Percentiles rank a stretch among this genome's conserved stretches.
These are phyloP conservation scores for Adineta ricciae DNA, from an alignment of 2,888 invertebrate genomes.

Conservation along the genomic window DNA sequence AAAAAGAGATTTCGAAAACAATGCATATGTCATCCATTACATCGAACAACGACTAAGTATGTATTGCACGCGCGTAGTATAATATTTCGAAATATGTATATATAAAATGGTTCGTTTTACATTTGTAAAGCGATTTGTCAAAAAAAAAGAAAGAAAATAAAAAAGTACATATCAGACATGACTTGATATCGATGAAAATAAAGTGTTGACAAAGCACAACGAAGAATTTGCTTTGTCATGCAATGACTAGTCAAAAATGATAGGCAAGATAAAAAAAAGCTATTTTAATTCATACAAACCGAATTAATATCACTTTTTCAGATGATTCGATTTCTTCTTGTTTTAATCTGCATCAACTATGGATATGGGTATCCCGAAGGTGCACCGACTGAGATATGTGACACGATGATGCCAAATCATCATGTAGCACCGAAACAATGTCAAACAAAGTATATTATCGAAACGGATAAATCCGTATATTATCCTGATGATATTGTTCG, in stretches of 20 bases:
- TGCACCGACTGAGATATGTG: not conserved
- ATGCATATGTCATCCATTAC: too few species aligned
- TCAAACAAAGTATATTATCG: not conserved
- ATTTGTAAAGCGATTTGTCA: too few species aligned
- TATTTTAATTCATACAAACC: not conserved
- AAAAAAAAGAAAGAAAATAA: too few species aligned
- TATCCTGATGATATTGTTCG: not conserved
- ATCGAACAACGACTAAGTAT: too few species aligned
- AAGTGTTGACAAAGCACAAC: not conserved
- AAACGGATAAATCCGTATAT: not conserved
- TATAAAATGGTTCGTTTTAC: too few species aligned
- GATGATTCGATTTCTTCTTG: not conserved
- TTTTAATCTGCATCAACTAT: not conserved
- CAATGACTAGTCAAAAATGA: not conserved
- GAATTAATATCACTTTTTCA: not conserved
- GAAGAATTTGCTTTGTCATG: not conserved
- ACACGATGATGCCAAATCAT: not conserved
- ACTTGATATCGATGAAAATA: not conserved
- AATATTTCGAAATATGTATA: too few species aligned
- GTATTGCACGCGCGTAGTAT: too few species aligned
- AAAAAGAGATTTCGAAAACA: too few species aligned
- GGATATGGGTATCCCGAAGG: not conserved
- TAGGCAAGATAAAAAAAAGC: too few species aligned
- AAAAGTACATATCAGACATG: not conserved
- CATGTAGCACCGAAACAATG: not conserved